Evolutionary conservation across 2,888 invertebrate genomes (phyloP), one percentile per base, ranked within the genome.

Genomic region (Phragmatobia fuliginosa): DNA sequence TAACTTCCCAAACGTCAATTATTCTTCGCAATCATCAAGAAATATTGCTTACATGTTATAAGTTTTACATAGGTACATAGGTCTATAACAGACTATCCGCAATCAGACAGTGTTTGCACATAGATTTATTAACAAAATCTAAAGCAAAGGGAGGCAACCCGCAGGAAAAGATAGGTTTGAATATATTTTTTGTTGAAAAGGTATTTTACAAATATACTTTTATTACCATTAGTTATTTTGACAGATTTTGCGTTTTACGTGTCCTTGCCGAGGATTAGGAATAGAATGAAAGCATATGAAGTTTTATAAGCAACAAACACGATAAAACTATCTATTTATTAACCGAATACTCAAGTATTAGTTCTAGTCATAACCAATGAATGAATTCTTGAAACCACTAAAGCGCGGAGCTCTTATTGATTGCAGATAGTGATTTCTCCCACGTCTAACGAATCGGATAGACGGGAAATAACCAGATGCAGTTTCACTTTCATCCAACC

Each of bases 401-500:
- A 71, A 67, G 73, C 77, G 76, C 75, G 74, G 73, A 80, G 76
- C 70, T 81, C 68, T 78, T 80, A 84, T 82, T 77, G 77, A 72
- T 71, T 70, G 63, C 28, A 28, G 65, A 38, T 41, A 65, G 58
- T 33, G 59, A 84, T 90, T 87, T 89, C 88, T 86, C 87, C 87
- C 84, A 85, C 87, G 86, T 85, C 83, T 79, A 76, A 77, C 83
- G 78, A 82, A 82, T 87, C 83, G 81, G 76, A 80, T 82, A 86
- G 79, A 82, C 87, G 85, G 90, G 88, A 90, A 90, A 81, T 84
- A 79, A 80, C 71, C 76, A 85, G 80, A 85, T 84, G 85, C 85
- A 87, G 84, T 91, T 91, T 93, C 92, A 90, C 93, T 92, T 93
- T 93, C 90, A 88, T 88, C 85, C 84, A 85, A 86, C 87, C 87